phyloP scores from a whole-genome alignment of 2,797 vertebrate genomes.

The Falco cherrug region DNA sequence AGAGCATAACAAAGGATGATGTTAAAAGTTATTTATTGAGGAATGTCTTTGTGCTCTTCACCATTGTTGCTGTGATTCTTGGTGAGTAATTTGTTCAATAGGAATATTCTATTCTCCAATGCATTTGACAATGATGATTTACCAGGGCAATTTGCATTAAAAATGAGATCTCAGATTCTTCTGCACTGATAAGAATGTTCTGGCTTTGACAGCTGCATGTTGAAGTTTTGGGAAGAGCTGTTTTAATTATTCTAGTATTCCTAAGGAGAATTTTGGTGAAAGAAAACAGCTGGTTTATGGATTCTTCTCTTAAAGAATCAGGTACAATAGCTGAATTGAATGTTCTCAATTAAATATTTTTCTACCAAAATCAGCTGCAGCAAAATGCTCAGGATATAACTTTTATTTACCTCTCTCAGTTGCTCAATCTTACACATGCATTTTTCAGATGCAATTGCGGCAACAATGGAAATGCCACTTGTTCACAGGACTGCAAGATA shows the following conservation, averaged over 20 bases:
- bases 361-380: neutral
- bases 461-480: neutral
- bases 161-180: constrained; percentile 21
- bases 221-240: neutral
- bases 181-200: constrained; percentile 31
- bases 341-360: neutral
- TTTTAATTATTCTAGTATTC: neutral
- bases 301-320: neutral
- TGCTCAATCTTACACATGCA: neutral
- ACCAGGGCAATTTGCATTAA: constrained; percentile 42
- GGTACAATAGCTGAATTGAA: neutral
- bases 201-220: neutral
- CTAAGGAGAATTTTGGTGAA: neutral
- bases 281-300: neutral
- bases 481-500: neutral
- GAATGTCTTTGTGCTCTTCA: constrained; percentile 96
- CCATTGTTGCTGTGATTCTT: constrained; percentile 87
- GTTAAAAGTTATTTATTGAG: constrained; percentile 89
- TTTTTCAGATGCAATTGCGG: constrained; percentile 42
- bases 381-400: neutral
- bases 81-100: constrained; percentile 82
- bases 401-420: neutral
- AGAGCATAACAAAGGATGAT: constrained; percentile 93
- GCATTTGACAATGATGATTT: constrained; percentile 50
- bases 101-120: constrained; percentile 50